These are phyloP conservation scores for Elymnias hypermnestra DNA, from an alignment of 1,140 invertebrate genomes.

Conservation along the genomic window DNA sequence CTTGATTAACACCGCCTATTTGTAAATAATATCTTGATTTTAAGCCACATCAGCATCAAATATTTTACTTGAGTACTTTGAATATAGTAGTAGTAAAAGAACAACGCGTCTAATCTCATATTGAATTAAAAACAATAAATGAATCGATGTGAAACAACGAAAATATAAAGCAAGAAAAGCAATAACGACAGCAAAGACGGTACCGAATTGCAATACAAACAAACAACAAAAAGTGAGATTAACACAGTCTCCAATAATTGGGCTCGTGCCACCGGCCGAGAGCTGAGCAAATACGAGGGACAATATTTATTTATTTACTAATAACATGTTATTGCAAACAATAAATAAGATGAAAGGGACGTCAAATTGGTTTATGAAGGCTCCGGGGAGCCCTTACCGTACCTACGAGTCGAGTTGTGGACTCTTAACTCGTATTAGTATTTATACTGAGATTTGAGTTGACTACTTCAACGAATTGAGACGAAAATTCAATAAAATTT, in stretches of 20 bases:
- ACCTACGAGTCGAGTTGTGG: neutral
- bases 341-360: conserved; percentile 68
- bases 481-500: no score
- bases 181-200: conserved; percentile 37
- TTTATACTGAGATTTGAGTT: neutral
- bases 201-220: conserved; percentile 37
- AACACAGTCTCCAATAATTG: conserved; percentile 57
- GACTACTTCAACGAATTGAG: no score
- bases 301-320: conserved; percentile 72
- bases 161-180: conserved; percentile 2
- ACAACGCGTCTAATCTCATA: no score
- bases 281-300: conserved; percentile 55
- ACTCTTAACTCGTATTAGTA: neutral
- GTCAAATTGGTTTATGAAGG: conserved; percentile 68
- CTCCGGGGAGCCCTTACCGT: conserved; percentile 37
- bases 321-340: conserved; percentile 64
- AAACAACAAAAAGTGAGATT: conserved; percentile 57
- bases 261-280: conserved; percentile 44
- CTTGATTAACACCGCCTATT: no score
- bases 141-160: neutral
- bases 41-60: no score
- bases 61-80: no score
- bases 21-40: no score
- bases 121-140: no score
- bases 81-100: no score